Base-by-base conservation (phyloP, 2,888 invertebrate genomes). In the Hermaeophaga mercurialis region DNA sequence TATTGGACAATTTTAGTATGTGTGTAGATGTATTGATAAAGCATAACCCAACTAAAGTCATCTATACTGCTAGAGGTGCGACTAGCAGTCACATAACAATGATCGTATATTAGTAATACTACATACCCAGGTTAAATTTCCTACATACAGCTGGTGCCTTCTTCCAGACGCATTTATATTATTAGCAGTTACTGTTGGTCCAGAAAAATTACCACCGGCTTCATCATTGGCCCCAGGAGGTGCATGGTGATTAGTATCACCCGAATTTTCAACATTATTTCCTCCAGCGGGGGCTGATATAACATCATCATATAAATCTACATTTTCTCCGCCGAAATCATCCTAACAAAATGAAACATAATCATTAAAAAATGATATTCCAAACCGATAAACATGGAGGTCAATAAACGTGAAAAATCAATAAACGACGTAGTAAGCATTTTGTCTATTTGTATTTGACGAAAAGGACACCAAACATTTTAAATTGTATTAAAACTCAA, bases 111-210 rank as follows among this genome's bases (percentile, higher is more conserved):
- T n/a, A n/a, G n/a, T n/a, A n/a, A n/a, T n/a, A n/a, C n/a, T 26
- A 69, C 85, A 81, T 85, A 94, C 95, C 97, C 99, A 99, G 70
- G 97, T 96, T 67, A 99, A 85, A 81, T 99, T 99, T 73, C 98
- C 98, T 73, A 99, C 89, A 80, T 99, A 99, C 39, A 96, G 84
- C 78, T 96, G 94, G 78, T 90, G 91, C 73, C 92, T 86, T 72
- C 94, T 85, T 39, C 87, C 86, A 67, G 86, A 81, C 64, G 85
- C 84, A 74, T 87, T 88, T 63, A 88, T 87, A 63, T 82, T 86
- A 73, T 87, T 86, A 67, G 85, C 86, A 17, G 54, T 33, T 14
- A 46, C 48, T 18, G 53, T 41, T 77, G 85, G 82, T 66, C 85
- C 83, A 79, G 87, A 88, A 65, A 89, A 86, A 45, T 82, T 80